Evolutionary conservation across 2,888 invertebrate genomes (phyloP).

Genomic region (Sinodicranocentrus sp.): DNA sequence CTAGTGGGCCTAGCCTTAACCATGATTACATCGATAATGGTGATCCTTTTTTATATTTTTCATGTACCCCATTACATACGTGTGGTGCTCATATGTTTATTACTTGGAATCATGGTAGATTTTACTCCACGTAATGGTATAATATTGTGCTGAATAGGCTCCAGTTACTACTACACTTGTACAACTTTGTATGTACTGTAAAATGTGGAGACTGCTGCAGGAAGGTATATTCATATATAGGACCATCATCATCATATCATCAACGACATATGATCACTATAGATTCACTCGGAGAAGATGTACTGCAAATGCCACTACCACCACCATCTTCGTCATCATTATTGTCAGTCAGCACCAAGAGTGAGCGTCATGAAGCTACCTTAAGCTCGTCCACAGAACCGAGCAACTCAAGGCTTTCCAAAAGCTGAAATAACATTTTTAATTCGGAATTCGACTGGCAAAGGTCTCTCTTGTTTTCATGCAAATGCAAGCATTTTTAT

Average conservation of each 20-base stretch:
- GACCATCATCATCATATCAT: not conserved
- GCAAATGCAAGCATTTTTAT: slow-evolving; percentile 26
- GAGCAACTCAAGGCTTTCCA: slow-evolving; percentile 23
- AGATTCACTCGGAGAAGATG: too few species aligned
- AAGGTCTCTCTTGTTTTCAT: slow-evolving; percentile 44
- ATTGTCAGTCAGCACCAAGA: slow-evolving; percentile 10
- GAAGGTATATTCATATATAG: slow-evolving; percentile 5
- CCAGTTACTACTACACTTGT: not conserved
- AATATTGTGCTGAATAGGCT: too few species aligned
- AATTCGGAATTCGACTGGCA: slow-evolving; percentile 40
- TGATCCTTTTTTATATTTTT: not conserved
- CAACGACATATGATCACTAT: too few species aligned
- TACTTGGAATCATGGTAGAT: not conserved
- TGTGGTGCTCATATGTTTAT: not conserved
- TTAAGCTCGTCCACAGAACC: not conserved
- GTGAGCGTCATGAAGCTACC: not conserved
- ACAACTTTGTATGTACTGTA: not conserved
- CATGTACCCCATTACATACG: not conserved
- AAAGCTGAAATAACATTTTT: slow-evolving; percentile 61
- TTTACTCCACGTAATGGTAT: not conserved
- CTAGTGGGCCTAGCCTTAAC: not conserved
- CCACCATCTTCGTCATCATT: slow-evolving; percentile 12
- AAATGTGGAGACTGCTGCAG: not conserved
- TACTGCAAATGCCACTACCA: too few species aligned
- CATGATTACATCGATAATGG: slow-evolving; percentile 3